These are phyloP conservation scores for Cuculus canorus DNA, from an alignment of 2,797 vertebrate genomes.

Conservation along the genomic window DNA sequence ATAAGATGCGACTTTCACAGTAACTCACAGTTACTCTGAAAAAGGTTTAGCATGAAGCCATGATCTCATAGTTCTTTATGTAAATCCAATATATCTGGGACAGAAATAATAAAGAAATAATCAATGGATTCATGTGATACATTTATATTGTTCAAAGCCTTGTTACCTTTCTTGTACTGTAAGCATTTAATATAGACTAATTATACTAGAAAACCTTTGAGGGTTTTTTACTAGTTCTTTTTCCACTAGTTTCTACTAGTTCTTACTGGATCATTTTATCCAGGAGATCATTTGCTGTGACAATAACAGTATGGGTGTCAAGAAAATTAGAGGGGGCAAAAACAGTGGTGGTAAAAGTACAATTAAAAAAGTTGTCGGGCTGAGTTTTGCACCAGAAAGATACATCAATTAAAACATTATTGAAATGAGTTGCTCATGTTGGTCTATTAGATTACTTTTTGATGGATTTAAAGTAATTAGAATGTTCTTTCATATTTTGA, in stretches of 20 bases:
- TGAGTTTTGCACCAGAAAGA: neutral
- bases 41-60: neutral
- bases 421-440: neutral
- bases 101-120: neutral
- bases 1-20: neutral
- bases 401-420: neutral
- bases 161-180: neutral
- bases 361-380: neutral
- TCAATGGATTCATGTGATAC: neutral
- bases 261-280: neutral
- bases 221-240: neutral
- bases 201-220: neutral
- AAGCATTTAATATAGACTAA: neutral
- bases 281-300: neutral
- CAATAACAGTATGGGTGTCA: neutral
- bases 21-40: neutral
- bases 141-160: neutral
- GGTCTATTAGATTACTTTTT: neutral
- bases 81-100: neutral
- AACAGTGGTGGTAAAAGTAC: neutral
- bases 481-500: neutral
- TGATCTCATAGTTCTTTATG: neutral
- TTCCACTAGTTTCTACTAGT: neutral
- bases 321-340: fast-evolving
- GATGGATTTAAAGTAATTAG: neutral